Percentiles rank a stretch among this genome's conserved stretches.
These are phyloP conservation scores for Pelobates cultripes DNA, from an alignment of 2,797 vertebrate genomes.

Conservation along the genomic window DNA sequence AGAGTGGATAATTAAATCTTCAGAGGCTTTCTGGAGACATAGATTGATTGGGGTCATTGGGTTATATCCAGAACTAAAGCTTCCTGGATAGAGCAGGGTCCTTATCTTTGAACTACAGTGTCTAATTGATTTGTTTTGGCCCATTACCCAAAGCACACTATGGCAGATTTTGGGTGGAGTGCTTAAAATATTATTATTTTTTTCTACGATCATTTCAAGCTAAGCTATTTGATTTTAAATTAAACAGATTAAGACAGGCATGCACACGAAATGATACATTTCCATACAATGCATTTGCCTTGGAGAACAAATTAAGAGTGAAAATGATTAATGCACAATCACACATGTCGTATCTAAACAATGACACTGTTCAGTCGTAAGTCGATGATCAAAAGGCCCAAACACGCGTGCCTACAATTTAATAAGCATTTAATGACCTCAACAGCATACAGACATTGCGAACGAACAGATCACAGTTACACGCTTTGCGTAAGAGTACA, in stretches of 20 bases:
- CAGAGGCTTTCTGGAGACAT: slow-evolving; percentile 77
- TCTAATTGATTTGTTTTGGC: slow-evolving; percentile 92
- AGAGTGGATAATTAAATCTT: slow-evolving; percentile 72
- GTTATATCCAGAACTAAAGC: slow-evolving; percentile 74
- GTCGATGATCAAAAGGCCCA: slow-evolving; percentile 4
- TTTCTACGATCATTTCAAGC: slow-evolving; percentile 52
- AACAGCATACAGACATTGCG: not conserved
- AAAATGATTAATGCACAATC: slow-evolving; percentile 38
- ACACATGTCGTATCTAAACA: not conserved
- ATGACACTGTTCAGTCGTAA: slow-evolving; percentile 23
- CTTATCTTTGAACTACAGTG: slow-evolving; percentile 83
- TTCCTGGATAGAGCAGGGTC: slow-evolving; percentile 61
- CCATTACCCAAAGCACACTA: slow-evolving; percentile 79
- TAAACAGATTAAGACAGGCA: not conserved
- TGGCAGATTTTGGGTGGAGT: slow-evolving; percentile 48
- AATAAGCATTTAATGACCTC: slow-evolving; percentile 12
- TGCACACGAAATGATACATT: not conserved
- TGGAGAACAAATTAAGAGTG: not conserved
- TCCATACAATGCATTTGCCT: not conserved
- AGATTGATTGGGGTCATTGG: slow-evolving; percentile 91
- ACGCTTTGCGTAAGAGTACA: not conserved
- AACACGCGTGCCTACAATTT: slow-evolving; percentile 29
- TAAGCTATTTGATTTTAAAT: slow-evolving; percentile 42
- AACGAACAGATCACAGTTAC: not conserved
- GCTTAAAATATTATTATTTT: slow-evolving; percentile 57